Base-by-base conservation (phyloP, 37 sponge, comb jelly and placozoan genomes). In the Axinella damicornis region DNA sequence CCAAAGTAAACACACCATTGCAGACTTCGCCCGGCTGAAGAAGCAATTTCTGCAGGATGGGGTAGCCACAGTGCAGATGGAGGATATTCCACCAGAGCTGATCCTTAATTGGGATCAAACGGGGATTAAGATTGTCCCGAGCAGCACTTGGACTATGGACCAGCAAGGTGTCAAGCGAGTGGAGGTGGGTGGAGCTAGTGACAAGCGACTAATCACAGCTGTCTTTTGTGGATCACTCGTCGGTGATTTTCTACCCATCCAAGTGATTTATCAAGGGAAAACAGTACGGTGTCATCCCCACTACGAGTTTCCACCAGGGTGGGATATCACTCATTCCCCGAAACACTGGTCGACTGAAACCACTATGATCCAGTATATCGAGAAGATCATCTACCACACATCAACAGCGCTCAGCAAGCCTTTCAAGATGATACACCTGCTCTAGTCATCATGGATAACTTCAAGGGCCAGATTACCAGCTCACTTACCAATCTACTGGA, bases 331-430 rank as follows among this genome's bases (percentile, higher is more conserved):
- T 20, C 76, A 89, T 54, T 74, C 84, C 19, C 74, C 72, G 20
- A 89, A 89, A 17, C 90, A 83, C 79, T 89, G 85, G 79, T 74
- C 85, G 14, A 89, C 38, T 72, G 85, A 89, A 57, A 31, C 77
- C 11, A 89, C 84, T 18, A 76, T 73, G 67, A 57, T 84, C 22
- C 78, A 78, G 65, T 89, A 84, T 53, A 63, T 89, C 22, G 32
- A 84, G 55, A 78, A 77, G 39, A 78, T 89, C 40, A 83, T 89
- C 32, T 83, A n/a, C 90, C 84, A 17, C 83, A 65, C 66, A 56
- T 89, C 20, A 38, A 89, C 25, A 25, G 25, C 12, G 69, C 5
- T 67, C 69, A 35, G 19, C 31, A 67, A 31, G 31, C 34, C 69
- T 27, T 32, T 67, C 31, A 32, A 67, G 35, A 32, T 32, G 35